A percentile compares a stretch with the other conserved stretches of the same genome.
Evolutionary conservation across 2,113 vertebrate species (phyloP).

Genomic region (Myotis davidii): DNA sequence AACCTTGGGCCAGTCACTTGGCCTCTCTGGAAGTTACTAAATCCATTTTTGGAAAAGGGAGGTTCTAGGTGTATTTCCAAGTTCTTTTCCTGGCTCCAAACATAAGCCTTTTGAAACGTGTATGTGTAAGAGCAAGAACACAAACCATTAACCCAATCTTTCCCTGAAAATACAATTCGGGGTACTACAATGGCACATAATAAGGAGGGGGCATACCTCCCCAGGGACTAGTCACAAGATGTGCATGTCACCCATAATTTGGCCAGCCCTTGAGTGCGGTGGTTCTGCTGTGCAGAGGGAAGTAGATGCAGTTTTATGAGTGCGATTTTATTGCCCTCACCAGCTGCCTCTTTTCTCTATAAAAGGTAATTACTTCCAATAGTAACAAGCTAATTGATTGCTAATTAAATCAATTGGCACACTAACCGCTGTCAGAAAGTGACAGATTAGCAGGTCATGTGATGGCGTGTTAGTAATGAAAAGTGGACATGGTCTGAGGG

Average conservation of each 20-base stretch:
- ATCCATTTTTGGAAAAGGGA: neutral
- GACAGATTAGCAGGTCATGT: constrained; percentile 94
- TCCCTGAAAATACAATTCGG: constrained; percentile 74
- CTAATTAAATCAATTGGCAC: constrained; percentile 99
- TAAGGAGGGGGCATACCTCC: constrained; percentile 87
- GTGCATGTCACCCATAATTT: constrained; percentile 90
- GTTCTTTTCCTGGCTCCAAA: neutral
- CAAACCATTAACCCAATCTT: constrained; percentile 71
- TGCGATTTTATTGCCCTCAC: constrained; percentile 93
- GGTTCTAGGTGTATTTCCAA: neutral
- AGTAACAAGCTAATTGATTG: constrained; percentile 99
- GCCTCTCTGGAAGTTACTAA: neutral
- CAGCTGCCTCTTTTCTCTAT: constrained; percentile 98
- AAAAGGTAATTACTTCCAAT: constrained; percentile 99
- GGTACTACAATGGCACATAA: constrained; percentile 76
- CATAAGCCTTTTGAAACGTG: neutral
- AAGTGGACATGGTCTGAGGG: constrained; percentile 90
- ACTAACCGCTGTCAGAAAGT: constrained; percentile 94
- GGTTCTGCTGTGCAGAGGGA: constrained; percentile 81
- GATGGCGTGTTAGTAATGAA: constrained; percentile 88
- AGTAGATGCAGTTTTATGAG: constrained; percentile 89
- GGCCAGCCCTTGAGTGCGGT: constrained; percentile 84
- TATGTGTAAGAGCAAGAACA: constrained; percentile 53
- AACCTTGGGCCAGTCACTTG: constrained; percentile 43
- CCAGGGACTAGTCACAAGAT: constrained; percentile 85